Percentiles rank a stretch among this genome's conserved stretches.
These are phyloP conservation scores for Pseudomyrmex dendroicus DNA, from an alignment of 1,140 invertebrate genomes.

Conservation along the genomic window DNA sequence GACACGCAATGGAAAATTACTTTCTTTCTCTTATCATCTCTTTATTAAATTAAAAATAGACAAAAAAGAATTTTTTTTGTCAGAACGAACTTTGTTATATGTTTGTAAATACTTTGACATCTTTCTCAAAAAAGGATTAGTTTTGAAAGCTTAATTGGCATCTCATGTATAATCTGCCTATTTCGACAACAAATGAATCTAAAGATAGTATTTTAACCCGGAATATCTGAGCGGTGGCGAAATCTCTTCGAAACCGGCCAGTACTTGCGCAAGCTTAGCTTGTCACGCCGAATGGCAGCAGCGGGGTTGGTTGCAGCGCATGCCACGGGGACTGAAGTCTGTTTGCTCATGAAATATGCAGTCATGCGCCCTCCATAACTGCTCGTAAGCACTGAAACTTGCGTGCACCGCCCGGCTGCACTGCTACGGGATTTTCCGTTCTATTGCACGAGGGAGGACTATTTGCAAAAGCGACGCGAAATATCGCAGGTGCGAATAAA, in stretches of 20 bases:
- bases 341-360: conserved; percentile 84
- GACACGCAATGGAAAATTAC: conserved; percentile 29
- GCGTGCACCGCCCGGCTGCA: conserved; percentile 75
- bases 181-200: not conserved
- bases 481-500: conserved; percentile 18
- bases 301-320: conserved; percentile 67
- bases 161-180: too few relatives aligned
- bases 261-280: conserved; percentile 55
- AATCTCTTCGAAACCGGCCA: conserved; percentile 69
- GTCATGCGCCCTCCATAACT: conserved; percentile 80
- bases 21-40: conserved; percentile 31
- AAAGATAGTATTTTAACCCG: conserved; percentile 2
- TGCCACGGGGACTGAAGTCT: conserved; percentile 77
- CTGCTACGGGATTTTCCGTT: conserved; percentile 78
- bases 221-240: conserved; percentile 45
- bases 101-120: too few relatives aligned
- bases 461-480: conserved; percentile 57
- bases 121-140: too few relatives aligned
- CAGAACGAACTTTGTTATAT: too few relatives aligned
- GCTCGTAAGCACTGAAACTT: conserved; percentile 78
- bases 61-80: too few relatives aligned
- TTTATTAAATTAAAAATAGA: conserved; percentile 35
- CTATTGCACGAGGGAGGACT: conserved; percentile 57
- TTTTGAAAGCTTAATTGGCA: too few relatives aligned
- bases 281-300: conserved; percentile 34